phyloP scores from a whole-genome alignment of 2,113 vertebrate species.

The Cardinalis cardinalis region DNA sequence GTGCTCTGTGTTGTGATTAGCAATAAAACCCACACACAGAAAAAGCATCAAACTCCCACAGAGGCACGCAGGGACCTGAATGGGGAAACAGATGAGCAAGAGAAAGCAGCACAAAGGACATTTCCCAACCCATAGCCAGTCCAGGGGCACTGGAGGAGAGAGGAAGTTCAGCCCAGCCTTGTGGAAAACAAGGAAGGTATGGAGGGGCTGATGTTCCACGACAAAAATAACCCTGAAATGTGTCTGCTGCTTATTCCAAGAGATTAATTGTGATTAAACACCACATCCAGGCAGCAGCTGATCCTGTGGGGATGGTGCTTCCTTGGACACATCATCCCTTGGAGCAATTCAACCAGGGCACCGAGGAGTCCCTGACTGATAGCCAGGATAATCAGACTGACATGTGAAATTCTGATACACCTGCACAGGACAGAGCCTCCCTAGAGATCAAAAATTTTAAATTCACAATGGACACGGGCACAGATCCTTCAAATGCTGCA shows the following conservation, averaged over 20 bases:
- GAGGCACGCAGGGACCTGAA: not conserved
- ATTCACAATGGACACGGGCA: not conserved
- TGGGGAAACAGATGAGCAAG: not conserved
- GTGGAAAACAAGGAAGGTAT: not conserved
- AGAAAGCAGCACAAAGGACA: not conserved
- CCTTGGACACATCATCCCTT: not conserved
- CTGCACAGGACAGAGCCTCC: not conserved
- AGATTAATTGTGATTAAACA: not conserved
- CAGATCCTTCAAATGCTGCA: not conserved
- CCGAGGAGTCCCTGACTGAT: not conserved
- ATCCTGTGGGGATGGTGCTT: not conserved
- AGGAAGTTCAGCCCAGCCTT: not conserved
- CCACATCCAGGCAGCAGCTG: not conserved
- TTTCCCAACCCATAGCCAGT: not conserved
- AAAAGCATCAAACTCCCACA: not conserved
- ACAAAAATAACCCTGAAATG: not conserved
- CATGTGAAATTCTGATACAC: not conserved
- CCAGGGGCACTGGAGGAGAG: not conserved
- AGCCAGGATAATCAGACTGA: not conserved
- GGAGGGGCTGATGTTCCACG: not conserved
- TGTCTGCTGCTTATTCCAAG: not conserved
- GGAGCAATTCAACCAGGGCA: not conserved
- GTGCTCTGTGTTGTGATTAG: not conserved
- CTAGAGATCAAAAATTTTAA: not conserved
- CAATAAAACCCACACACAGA: not conserved